Percentiles rank a stretch among this genome's conserved stretches.
Conservation (phyloP, 2,888 invertebrate genomes). For the Eristalis pertinax region DNA sequence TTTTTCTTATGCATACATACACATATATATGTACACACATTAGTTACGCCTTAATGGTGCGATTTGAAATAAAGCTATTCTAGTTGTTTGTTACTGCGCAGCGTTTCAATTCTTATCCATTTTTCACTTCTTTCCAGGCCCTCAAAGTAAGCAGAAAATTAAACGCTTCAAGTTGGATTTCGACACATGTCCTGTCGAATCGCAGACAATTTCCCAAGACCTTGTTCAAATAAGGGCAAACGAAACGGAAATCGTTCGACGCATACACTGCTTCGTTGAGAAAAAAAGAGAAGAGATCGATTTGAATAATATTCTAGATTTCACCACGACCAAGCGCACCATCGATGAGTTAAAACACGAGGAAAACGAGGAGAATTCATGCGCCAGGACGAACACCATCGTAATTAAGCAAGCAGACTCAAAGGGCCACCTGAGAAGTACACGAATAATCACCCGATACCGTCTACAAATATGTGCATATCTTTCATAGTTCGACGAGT, state of each 20-base stretch:
- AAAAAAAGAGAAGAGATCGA: slow-evolving; percentile 89
- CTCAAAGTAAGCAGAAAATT: neutral
- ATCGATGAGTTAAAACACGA: slow-evolving; percentile 64
- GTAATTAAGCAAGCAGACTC: slow-evolving; percentile 88
- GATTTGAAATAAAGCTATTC: slow-evolving; percentile 57
- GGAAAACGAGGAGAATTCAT: slow-evolving; percentile 82
- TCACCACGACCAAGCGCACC: slow-evolving; percentile 82
- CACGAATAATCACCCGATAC: slow-evolving; percentile 17
- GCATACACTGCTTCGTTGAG: slow-evolving; percentile 89
- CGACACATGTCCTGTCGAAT: slow-evolving; percentile 73
- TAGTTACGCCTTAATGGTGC: slow-evolving; percentile 3
- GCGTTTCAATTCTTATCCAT: slow-evolving; percentile 22
- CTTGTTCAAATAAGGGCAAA: slow-evolving; percentile 88
- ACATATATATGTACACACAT: neutral
- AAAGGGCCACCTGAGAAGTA: slow-evolving; percentile 91
- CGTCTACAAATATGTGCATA: slow-evolving; percentile 32
- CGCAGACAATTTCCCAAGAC: slow-evolving; percentile 80
- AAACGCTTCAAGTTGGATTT: slow-evolving; percentile 72
- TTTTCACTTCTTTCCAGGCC: slow-evolving; percentile 37
- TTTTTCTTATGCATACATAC: slow-evolving; percentile 29
- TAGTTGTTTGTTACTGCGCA: slow-evolving; percentile 28
- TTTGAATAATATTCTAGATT: slow-evolving; percentile 88
- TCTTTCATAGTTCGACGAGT: slow-evolving; percentile 86
- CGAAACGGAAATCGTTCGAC: slow-evolving; percentile 85
- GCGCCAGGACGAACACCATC: slow-evolving; percentile 89